phyloP scores from a whole-genome alignment of 2,888 invertebrate species.

The Pteria penguin region DNA sequence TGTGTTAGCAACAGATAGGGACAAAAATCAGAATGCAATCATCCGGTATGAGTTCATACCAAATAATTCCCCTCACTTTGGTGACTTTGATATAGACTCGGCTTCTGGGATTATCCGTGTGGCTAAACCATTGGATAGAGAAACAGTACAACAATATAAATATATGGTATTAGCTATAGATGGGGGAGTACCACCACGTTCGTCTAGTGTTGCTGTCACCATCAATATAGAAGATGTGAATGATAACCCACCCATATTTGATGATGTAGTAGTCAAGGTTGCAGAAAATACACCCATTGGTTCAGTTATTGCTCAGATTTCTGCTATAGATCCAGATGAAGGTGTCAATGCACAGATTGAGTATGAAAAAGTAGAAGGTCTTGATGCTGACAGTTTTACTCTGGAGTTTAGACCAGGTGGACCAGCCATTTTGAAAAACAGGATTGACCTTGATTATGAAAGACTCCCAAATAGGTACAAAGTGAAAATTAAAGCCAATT shows the following conservation, averaged over 20 bases:
- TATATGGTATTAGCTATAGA: slow-evolving; percentile 94
- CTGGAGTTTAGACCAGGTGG: slow-evolving; percentile 84
- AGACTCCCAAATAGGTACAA: slow-evolving; percentile 94
- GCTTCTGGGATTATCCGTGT: slow-evolving; percentile 95
- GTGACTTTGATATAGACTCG: slow-evolving; percentile 94
- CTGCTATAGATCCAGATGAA: slow-evolving; percentile 95
- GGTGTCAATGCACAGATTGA: slow-evolving; percentile 95
- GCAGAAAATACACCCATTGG: slow-evolving; percentile 98
- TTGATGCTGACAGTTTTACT: slow-evolving; percentile 91
- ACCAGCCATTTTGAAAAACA: slow-evolving; percentile 90
- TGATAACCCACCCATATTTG: slow-evolving; percentile 95
- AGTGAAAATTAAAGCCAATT: slow-evolving; percentile 92
- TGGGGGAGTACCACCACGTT: slow-evolving; percentile 87
- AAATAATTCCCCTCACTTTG: slow-evolving; percentile 85
- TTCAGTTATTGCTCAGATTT: slow-evolving; percentile 93
- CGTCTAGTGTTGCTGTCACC: slow-evolving; percentile 86
- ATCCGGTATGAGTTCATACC: slow-evolving; percentile 85
- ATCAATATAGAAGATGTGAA: slow-evolving; percentile 97
- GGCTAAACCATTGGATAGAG: slow-evolving; percentile 93
- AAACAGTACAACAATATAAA: slow-evolving; percentile 91
- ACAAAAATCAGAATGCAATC: slow-evolving; percentile 92
- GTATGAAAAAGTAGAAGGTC: slow-evolving; percentile 93
- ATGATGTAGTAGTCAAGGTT: slow-evolving; percentile 92
- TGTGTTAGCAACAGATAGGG: slow-evolving; percentile 94
- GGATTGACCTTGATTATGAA: slow-evolving; percentile 96